These are phyloP conservation scores for Mizuhopecten yessoensis DNA, from an alignment of 1,140 invertebrate genomes.

Conservation along the genomic window DNA sequence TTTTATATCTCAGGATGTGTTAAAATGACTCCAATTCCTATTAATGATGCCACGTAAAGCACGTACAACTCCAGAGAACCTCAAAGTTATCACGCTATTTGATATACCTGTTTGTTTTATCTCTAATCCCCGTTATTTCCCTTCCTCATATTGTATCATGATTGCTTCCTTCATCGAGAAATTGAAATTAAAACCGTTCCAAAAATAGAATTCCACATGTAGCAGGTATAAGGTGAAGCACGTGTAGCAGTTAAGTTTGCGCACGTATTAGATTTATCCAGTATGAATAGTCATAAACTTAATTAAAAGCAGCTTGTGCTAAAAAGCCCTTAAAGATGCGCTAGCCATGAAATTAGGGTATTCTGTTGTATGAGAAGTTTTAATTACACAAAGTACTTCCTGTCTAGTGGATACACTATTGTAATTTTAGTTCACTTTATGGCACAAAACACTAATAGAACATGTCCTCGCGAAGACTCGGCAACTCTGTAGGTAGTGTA, in stretches of 20 bases:
- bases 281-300: background rate
- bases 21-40: background rate
- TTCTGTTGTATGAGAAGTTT: background rate
- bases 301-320: background rate
- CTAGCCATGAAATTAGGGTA: background rate
- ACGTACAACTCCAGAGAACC: background rate
- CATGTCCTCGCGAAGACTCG: background rate
- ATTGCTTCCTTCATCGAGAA: conserved; percentile 3
- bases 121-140: background rate
- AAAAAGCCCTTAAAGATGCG: background rate
- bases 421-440: background rate
- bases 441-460: background rate
- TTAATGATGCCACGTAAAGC: background rate
- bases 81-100: background rate
- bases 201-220: conserved; percentile 26
- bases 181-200: conserved; percentile 34
- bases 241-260: background rate
- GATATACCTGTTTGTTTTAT: background rate
- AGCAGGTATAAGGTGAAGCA: background rate
- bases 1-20: background rate
- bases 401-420: background rate
- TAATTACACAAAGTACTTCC: background rate
- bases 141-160: background rate
- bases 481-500: background rate
- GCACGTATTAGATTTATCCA: background rate